Conservation (phyloP, 1,140 invertebrate species). For the Penaeus japonicus region DNA sequence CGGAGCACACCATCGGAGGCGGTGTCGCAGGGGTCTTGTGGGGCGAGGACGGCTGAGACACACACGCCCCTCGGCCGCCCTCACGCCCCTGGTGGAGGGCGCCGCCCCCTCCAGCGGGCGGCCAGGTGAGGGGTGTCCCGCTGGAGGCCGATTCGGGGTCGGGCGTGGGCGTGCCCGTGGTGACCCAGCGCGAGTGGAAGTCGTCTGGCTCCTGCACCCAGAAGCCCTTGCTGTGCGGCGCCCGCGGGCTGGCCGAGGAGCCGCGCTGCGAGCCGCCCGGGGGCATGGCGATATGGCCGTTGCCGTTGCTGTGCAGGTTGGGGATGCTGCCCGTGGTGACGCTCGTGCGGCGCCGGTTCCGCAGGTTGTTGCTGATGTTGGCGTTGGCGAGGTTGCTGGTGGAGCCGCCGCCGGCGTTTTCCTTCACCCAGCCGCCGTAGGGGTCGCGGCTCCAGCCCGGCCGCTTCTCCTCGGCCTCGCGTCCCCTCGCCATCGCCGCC, state of each 20-base stretch:
- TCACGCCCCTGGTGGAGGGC: not conserved
- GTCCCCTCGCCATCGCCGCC: constrained; percentile 10
- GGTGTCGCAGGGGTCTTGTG: constrained; percentile 34
- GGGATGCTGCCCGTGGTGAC: constrained; percentile 32
- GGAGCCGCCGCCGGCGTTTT: constrained; percentile 23
- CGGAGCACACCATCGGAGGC: constrained; percentile 23
- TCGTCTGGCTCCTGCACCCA: constrained; percentile 59
- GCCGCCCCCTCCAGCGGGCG: constrained; percentile 35
- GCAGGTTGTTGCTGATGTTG: constrained; percentile 39
- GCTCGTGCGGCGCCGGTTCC: constrained; percentile 36
- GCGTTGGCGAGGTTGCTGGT: constrained; percentile 44
- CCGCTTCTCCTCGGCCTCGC: constrained; percentile 15
- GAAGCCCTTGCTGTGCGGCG: constrained; percentile 57
- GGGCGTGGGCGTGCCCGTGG: constrained; percentile 52
- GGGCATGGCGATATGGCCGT: not conserved
- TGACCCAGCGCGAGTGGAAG: constrained; percentile 56
- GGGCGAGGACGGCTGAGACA: constrained; percentile 49
- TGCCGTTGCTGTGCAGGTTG: constrained; percentile 38
- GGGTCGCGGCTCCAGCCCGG: constrained; percentile 38
- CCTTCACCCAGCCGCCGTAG: constrained; percentile 28
- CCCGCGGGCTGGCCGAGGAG: constrained; percentile 55
- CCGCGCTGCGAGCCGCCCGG: constrained; percentile 24
- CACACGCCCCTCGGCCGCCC: constrained; percentile 16
- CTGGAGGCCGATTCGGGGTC: constrained; percentile 47
- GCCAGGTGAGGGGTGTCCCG: constrained; percentile 53